A percentile compares a stretch with the other conserved stretches of the same genome.
Evolutionary conservation across 2,113 vertebrate genomes (phyloP).

Genomic region (Chamaetylas fuelleborni): DNA sequence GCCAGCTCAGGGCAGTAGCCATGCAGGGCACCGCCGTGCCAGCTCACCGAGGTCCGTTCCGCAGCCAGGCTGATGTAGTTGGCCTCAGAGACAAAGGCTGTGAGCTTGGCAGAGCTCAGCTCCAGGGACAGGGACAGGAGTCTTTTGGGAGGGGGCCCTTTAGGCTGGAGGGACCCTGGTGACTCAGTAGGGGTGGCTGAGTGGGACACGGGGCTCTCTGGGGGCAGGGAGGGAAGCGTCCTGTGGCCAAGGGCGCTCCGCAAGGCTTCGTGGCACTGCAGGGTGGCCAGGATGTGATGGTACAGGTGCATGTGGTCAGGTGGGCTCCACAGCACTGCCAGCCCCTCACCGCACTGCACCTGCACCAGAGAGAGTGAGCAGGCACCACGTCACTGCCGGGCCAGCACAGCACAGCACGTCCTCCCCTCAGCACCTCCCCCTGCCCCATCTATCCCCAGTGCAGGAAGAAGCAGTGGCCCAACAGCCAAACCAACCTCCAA

Average conservation of each 20-base stretch:
- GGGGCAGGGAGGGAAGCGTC: not conserved
- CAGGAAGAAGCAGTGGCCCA: not conserved
- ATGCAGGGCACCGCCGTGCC: slow-evolving; percentile 72
- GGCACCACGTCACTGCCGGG: not conserved
- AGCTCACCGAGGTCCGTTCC: slow-evolving; percentile 76
- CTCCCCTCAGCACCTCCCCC: not conserved
- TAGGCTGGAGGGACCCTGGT: not conserved
- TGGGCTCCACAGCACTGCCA: slow-evolving; percentile 86
- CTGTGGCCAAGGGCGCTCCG: not conserved
- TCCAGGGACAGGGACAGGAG: slow-evolving; percentile 79
- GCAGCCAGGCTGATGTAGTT: slow-evolving; percentile 84
- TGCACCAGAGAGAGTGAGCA: slow-evolving; percentile 13
- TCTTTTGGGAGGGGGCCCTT: slow-evolving; percentile 40
- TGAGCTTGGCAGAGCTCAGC: slow-evolving; percentile 79
- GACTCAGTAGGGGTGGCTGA: not conserved
- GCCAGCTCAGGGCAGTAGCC: slow-evolving; percentile 80
- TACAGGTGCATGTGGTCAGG: slow-evolving; percentile 93
- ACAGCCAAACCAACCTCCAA: slow-evolving; percentile 80
- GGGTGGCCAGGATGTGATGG: slow-evolving; percentile 84
- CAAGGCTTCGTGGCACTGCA: slow-evolving; percentile 75
- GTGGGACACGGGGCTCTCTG: not conserved
- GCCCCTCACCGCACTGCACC: slow-evolving; percentile 84
- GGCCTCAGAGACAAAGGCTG: slow-evolving; percentile 81
- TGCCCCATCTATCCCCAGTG: not conserved
- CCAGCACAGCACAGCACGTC: not conserved